phyloP scores from a whole-genome alignment of 2,113 vertebrate genomes.

The Peromyscus polionotus region DNA sequence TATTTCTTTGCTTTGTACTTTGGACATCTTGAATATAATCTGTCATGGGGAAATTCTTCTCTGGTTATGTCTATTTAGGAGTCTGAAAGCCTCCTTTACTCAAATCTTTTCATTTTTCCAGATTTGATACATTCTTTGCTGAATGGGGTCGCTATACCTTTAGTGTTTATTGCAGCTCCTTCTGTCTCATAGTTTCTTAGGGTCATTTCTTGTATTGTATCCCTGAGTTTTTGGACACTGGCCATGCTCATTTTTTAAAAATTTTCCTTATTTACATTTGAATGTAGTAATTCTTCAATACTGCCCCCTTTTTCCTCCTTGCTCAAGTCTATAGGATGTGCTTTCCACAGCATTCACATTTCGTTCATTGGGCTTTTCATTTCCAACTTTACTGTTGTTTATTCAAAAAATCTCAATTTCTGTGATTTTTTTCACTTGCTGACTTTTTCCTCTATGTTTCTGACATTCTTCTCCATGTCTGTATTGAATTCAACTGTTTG shows the following conservation, averaged over 20 bases:
- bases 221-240: not conserved
- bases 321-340: not conserved
- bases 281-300: not conserved
- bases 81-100: not conserved
- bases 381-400: not conserved
- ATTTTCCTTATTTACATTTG: not conserved
- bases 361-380: not conserved
- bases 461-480: not conserved
- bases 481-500: not conserved
- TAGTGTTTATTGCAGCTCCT: not conserved
- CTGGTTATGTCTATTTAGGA: not conserved
- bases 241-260: not conserved
- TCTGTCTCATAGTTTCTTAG: not conserved
- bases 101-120: not conserved
- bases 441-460: not conserved
- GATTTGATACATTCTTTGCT: not conserved
- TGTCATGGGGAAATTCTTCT: not conserved
- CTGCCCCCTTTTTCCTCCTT: not conserved
- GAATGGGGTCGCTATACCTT: not conserved
- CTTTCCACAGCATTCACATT: not conserved
- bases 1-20: not conserved
- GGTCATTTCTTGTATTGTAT: not conserved
- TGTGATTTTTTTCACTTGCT: not conserved
- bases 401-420: not conserved
- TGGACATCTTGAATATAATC: not conserved